Evolutionary conservation across 2,888 invertebrate species (phyloP).

Genomic region (Tethea ocularis): DNA sequence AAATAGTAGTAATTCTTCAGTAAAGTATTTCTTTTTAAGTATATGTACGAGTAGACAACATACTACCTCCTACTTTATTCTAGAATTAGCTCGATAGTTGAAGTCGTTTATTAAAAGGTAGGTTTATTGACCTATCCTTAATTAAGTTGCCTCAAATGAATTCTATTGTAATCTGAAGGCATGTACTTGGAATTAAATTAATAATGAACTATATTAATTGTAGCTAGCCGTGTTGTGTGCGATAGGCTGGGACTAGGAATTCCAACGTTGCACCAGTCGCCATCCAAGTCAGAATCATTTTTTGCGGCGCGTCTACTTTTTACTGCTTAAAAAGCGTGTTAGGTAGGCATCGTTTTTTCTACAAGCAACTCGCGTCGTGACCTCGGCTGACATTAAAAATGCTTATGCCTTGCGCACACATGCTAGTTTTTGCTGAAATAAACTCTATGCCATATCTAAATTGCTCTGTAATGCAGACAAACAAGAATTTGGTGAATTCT

Average conservation of each 20-base stretch:
- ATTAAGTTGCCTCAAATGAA: not conserved
- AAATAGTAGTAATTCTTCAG: not conserved
- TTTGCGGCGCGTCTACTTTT: constrained; percentile 72
- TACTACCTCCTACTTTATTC: no score
- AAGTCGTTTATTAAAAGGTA: not conserved
- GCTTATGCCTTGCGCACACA: constrained; percentile 66
- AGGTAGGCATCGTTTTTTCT: constrained; percentile 69
- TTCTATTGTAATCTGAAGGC: not conserved
- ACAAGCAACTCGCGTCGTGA: constrained; percentile 67
- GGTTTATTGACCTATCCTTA: not conserved
- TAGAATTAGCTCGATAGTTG: not conserved
- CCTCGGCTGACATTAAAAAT: constrained; percentile 76
- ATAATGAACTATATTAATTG: not conserved
- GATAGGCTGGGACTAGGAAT: constrained; percentile 2
- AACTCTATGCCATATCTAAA: constrained; percentile 19
- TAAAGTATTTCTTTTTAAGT: no score
- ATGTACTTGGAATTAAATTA: not conserved
- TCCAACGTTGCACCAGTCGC: constrained; percentile 32
- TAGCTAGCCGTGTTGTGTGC: not conserved
- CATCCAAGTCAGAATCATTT: constrained; percentile 62
- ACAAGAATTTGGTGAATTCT: not conserved
- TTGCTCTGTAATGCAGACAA: not conserved
- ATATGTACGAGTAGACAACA: no score
- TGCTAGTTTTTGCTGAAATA: constrained; percentile 38
- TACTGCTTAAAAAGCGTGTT: constrained; percentile 62